Conservation (phyloP, 2,113 vertebrate genomes). For the Etia nguti region DNA sequence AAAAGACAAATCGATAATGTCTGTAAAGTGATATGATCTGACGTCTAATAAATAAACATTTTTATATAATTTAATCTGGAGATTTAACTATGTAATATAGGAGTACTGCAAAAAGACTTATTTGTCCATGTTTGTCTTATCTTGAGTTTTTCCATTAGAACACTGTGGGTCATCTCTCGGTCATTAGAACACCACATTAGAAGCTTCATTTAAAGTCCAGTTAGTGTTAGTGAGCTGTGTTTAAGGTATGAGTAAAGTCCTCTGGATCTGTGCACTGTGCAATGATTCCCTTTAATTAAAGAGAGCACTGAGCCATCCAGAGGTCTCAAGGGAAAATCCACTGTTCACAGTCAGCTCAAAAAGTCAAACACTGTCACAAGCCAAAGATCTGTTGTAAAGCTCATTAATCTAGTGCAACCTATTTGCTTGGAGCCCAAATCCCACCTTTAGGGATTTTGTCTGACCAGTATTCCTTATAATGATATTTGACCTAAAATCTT, state of each 20-base stretch:
- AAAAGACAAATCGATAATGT: neutral
- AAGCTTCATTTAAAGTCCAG: constrained; percentile 33
- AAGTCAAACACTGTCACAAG: constrained; percentile 49
- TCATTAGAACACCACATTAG: neutral
- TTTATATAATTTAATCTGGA: neutral
- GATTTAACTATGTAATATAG: neutral
- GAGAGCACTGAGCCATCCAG: constrained; percentile 49
- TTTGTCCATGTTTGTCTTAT: neutral
- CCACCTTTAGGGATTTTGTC: constrained; percentile 43
- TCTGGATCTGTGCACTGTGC: constrained; percentile 44
- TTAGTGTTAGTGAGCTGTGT: constrained; percentile 50
- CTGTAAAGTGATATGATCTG: neutral
- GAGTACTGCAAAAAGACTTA: too few relatives aligned
- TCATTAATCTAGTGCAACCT: constrained; percentile 56
- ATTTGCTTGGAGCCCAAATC: constrained; percentile 19
- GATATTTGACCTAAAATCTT: constrained; percentile 28
- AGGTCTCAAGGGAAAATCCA: constrained; percentile 39
- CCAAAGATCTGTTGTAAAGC: constrained; percentile 56
- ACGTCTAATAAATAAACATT: neutral
- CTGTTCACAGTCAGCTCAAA: constrained; percentile 35
- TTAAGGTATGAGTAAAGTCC: constrained; percentile 63
- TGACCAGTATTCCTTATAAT: constrained; percentile 45
- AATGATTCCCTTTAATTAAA: constrained; percentile 74
- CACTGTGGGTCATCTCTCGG: neutral
- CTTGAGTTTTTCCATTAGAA: neutral